phyloP scores from a whole-genome alignment of 2,888 invertebrate species.

The Parapristionchus giblindavisi region DNA sequence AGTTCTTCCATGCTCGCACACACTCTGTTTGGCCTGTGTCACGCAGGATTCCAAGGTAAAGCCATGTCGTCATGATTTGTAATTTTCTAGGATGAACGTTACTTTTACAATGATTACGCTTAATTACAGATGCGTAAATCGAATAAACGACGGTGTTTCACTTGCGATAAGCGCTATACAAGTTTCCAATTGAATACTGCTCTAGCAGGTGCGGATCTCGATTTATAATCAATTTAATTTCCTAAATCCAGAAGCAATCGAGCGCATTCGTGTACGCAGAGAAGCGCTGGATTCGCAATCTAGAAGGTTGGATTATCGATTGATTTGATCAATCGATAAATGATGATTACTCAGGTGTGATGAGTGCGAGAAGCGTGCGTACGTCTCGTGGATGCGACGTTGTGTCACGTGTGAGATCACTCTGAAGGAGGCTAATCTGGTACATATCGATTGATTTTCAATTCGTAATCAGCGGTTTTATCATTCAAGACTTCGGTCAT shows the following conservation, averaged over 20 bases:
- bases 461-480: neutral
- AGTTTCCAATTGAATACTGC: constrained; percentile 26
- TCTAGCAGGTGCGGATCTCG: constrained; percentile 8
- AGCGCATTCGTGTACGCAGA: constrained; percentile 31
- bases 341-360: constrained; percentile 1
- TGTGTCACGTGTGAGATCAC: constrained; percentile 27
- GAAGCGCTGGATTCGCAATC: constrained; percentile 33
- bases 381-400: constrained; percentile 18
- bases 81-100: neutral
- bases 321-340: neutral
- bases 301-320: neutral
- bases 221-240: neutral
- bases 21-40: constrained; percentile 19
- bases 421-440: constrained; percentile 20
- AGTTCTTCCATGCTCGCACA: constrained; percentile 31
- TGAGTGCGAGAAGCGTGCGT: constrained; percentile 35
- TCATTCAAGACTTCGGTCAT: constrained; percentile 11
- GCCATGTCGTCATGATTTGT: neutral
- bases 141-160: constrained; percentile 25
- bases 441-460: neutral
- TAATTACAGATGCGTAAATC: constrained; percentile 22
- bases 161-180: constrained; percentile 26
- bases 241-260: constrained; percentile 11
- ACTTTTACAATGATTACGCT: neutral
- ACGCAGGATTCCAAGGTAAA: constrained; percentile 3